Base-by-base conservation (phyloP, 2,797 vertebrate species). In the Gouania willdenowi region DNA sequence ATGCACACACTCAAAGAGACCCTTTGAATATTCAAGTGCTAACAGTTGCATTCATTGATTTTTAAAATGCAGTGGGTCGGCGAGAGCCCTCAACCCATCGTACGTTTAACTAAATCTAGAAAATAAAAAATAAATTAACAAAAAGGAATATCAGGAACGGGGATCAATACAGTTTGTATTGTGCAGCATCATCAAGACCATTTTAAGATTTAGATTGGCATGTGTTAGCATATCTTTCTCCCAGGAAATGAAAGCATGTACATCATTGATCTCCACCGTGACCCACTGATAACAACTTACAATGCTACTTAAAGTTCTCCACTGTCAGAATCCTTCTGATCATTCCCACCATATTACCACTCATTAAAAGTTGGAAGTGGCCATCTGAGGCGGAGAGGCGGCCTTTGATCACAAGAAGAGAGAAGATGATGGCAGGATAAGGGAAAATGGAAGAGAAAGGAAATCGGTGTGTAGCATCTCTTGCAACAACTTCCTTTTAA, bases 21-120 rank as follows among this genome's bases (percentile, higher is more conserved):
- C 68, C 81, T 86, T 87, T 87, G 80, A 85, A 84, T 83, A 85
- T 85, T 83, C 79, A 85, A 85, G 82, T 82, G 71, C 74, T 79
- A 75, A 78, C 80, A 79, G 77, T 85, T 83, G 80, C 76, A 81
- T 83, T 84, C 80, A 80, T 83, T 85, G 82, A 83, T 84, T 84
- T 86, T 84, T 85, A 84, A 82, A 86, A 85, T 81, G 78, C 82
- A 74, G 64, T 67, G 67, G 57, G 75, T 77, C 65, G 49, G 63
- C 64, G 33, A 82, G 67, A 70, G 71, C 75, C 69, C 75, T 80
- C 67, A 63, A 46, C 51, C 63, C 55, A 45, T 26, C 27, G 58
- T 73, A 69, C 59, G 76, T 83, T 81, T 77, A 58, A 77, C 75
- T 62, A 59, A 70, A 75, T 75, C 55, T 71, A 49, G 71, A 71